These are phyloP conservation scores for Cyprinodon diabolis DNA, from an alignment of 2,797 vertebrate species.

Conservation along the genomic window DNA sequence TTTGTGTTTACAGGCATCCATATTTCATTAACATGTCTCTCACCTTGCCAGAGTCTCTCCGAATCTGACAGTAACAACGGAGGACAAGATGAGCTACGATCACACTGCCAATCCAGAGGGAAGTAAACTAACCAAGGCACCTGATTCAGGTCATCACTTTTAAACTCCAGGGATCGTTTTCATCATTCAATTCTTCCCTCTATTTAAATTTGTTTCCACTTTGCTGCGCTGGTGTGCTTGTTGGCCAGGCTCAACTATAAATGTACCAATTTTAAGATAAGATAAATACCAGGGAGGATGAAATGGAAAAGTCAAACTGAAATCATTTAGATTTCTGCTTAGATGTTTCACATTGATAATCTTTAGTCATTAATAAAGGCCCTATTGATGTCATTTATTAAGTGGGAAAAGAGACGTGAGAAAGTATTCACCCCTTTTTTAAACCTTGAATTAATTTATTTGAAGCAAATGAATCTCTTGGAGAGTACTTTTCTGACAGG, in stretches of 20 bases:
- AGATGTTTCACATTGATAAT: too few relatives aligned
- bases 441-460: neutral
- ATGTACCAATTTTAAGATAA: too few relatives aligned
- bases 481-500: too few relatives aligned
- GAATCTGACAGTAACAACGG: constrained; percentile 40
- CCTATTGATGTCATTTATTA: too few relatives aligned
- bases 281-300: too few relatives aligned
- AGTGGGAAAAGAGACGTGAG: too few relatives aligned
- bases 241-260: neutral
- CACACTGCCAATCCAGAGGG: constrained; percentile 10
- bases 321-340: too few relatives aligned
- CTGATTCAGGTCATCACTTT: neutral
- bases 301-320: too few relatives aligned
- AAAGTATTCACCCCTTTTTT: too few relatives aligned
- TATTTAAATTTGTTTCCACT: neutral
- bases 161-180: neutral
- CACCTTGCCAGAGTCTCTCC: constrained; percentile 42
- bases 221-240: constrained; percentile 7
- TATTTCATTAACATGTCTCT: constrained; percentile 51
- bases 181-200: constrained; percentile 2
- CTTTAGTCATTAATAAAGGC: too few relatives aligned
- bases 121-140: constrained; percentile 16
- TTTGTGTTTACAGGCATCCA: constrained; percentile 38
- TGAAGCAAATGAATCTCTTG: neutral
- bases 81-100: constrained; percentile 38